Evolutionary conservation across 2,888 invertebrate species (phyloP).

Genomic region (Sesamia inferens): DNA sequence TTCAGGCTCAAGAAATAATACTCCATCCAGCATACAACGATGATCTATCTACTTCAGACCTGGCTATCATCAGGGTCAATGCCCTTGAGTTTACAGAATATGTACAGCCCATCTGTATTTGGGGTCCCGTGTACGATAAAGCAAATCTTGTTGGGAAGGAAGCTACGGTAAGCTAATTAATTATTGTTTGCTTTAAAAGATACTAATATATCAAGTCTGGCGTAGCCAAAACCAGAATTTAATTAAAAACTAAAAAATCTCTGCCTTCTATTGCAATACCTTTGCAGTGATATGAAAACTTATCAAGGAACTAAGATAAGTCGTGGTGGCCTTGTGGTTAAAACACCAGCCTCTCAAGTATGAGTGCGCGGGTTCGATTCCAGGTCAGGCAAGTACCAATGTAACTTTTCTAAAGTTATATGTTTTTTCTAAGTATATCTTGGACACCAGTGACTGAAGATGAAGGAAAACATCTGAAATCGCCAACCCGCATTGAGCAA

Average conservation of each 20-base stretch:
- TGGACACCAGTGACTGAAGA: no score
- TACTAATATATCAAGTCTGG: no score
- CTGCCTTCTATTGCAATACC: neutral
- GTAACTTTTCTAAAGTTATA: no score
- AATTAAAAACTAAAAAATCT: neutral
- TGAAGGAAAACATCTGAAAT: no score
- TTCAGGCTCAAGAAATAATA: slow-evolving; percentile 77
- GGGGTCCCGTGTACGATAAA: slow-evolving; percentile 85
- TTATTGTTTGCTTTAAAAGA: neutral
- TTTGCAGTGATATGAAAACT: neutral
- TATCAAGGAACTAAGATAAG: neutral
- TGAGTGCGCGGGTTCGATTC: no score
- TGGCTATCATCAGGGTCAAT: slow-evolving; percentile 81
- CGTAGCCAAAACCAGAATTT: neutral
- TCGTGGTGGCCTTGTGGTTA: no score
- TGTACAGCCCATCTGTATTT: slow-evolving; percentile 85
- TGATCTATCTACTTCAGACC: slow-evolving; percentile 77
- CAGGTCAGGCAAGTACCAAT: no score
- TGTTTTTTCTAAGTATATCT: no score
- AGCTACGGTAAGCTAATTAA: slow-evolving; percentile 75
- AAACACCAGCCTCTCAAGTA: no score
- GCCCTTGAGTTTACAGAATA: slow-evolving; percentile 78
- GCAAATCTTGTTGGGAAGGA: slow-evolving; percentile 75
- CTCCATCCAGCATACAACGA: slow-evolving; percentile 80
- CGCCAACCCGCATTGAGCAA: no score